Base-by-base conservation (phyloP, 2,113 vertebrate species). In the Syngnathus floridae region DNA sequence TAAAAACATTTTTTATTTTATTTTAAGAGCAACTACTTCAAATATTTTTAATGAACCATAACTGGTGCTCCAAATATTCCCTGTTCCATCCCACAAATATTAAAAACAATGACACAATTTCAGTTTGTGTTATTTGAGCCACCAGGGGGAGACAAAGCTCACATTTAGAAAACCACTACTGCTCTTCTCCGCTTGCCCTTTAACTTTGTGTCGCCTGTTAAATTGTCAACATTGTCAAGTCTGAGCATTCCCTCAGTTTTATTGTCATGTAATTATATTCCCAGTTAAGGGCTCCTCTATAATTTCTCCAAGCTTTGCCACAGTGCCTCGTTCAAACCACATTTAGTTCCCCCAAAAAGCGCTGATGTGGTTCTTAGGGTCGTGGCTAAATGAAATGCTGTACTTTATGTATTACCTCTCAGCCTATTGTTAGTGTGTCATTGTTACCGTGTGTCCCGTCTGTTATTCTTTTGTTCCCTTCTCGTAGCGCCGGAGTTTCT, bases 121-220 rank as follows among this genome's bases (percentile, higher is more conserved):
- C 48, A 59, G 9, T 9, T 51, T 7, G 21, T 61, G 59, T 16
- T 13, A 1, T 61, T 41, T 37, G 0, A 26, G 19, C 84, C 84
- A 74, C 77, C 62, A 83, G 84, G 78, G 82, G 84, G 78, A 65
- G 77, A 62, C 80, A 81, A 40, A 75, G 67, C 10, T 60, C 63
- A 7, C 9, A 38, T 64, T 68, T 63, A 7, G 4, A 1, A 7
- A 41, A 54, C 4, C 13, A 41, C 16, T 9, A 21, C n/a, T 43
- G 2, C n/a, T 26, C 1, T n/a, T 62, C 52, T 31, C 14, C 14
- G 12, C 21, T 10, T 10, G 38, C 19, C 58, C 22, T 13, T 16
- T 13, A 21, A 12, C 31, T 40, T 67, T 1, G 10, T 41, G 12
- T 17, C 2, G 26, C 26, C 26, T 57, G 35, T 12, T 7, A 36